These are phyloP conservation scores for Spilosoma lubricipeda DNA, from an alignment of 2,888 invertebrate species.

Conservation along the genomic window DNA sequence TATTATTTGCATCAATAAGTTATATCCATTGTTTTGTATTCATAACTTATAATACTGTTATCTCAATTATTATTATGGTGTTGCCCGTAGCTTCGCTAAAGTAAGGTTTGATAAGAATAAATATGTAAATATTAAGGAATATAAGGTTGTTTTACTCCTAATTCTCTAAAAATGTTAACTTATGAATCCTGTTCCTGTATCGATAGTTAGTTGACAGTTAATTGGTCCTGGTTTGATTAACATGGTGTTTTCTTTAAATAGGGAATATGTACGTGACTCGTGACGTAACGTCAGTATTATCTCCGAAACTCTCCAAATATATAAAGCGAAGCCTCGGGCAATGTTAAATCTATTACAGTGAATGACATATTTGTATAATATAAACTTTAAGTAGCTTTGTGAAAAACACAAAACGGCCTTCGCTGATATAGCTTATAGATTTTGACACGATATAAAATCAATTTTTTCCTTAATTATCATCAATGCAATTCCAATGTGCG, in stretches of 20 bases:
- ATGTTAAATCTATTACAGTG: not conserved
- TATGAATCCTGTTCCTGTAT: not conserved
- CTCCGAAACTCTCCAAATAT: not conserved
- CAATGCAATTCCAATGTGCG: too few relatives aligned
- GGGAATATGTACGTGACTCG: too few relatives aligned
- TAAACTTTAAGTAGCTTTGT: too few relatives aligned
- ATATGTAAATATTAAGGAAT: not conserved
- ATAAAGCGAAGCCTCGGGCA: not conserved
- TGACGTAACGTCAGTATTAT: too few relatives aligned
- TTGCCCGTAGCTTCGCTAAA: not conserved
- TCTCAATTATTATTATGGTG: not conserved
- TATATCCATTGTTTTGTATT: not conserved
- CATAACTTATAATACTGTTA: not conserved
- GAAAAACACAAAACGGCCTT: too few relatives aligned
- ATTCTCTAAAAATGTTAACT: not conserved
- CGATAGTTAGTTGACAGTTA: not conserved
- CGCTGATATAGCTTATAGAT: too few relatives aligned
- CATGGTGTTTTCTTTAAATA: too few relatives aligned
- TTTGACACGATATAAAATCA: too few relatives aligned
- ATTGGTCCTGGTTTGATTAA: too few relatives aligned
- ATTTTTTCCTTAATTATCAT: too few relatives aligned
- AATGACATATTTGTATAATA: too few relatives aligned
- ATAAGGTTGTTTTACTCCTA: not conserved
- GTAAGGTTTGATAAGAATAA: not conserved
- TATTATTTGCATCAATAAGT: not conserved